These are phyloP conservation scores for Percopsis transmontana DNA, from an alignment of 2,113 vertebrate species.

Conservation along the genomic window DNA sequence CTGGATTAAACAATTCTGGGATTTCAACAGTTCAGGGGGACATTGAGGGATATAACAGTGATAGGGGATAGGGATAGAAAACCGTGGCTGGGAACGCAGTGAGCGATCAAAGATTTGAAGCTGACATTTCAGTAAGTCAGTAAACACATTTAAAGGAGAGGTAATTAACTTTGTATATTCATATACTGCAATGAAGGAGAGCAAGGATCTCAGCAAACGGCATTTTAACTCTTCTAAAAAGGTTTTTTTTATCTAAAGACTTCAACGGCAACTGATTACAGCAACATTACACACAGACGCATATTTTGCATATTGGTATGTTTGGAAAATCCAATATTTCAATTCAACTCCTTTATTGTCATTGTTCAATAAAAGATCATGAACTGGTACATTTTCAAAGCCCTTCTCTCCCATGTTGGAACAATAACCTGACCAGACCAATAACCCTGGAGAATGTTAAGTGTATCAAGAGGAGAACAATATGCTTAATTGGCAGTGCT, in stretches of 20 bases:
- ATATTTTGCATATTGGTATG: too few species aligned
- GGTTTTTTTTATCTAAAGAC: conserved; percentile 14
- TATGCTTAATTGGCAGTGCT: too few species aligned
- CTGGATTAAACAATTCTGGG: background rate
- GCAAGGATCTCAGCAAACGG: background rate
- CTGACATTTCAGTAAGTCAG: conserved; percentile 33
- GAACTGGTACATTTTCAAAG: too few species aligned
- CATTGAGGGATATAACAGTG: background rate
- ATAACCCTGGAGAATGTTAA: too few species aligned
- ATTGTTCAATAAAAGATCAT: too few species aligned
- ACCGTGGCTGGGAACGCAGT: background rate
- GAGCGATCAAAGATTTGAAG: conserved; percentile 33
- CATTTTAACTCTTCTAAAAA: too few species aligned
- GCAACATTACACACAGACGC: too few species aligned
- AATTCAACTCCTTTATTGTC: too few species aligned
- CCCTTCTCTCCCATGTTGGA: too few species aligned
- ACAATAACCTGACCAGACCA: too few species aligned
- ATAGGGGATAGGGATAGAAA: background rate
- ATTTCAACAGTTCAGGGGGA: background rate
- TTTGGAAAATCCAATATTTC: too few species aligned
- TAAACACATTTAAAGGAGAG: conserved; percentile 22
- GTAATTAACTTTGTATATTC: conserved; percentile 5
- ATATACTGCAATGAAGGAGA: conserved; percentile 2
- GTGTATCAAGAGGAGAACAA: too few species aligned
- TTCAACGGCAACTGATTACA: background rate